A percentile compares a stretch with the other conserved stretches of the same genome.
These are phyloP conservation scores for Rhea americana DNA, from an alignment of 2,113 vertebrate genomes.

Conservation along the genomic window DNA sequence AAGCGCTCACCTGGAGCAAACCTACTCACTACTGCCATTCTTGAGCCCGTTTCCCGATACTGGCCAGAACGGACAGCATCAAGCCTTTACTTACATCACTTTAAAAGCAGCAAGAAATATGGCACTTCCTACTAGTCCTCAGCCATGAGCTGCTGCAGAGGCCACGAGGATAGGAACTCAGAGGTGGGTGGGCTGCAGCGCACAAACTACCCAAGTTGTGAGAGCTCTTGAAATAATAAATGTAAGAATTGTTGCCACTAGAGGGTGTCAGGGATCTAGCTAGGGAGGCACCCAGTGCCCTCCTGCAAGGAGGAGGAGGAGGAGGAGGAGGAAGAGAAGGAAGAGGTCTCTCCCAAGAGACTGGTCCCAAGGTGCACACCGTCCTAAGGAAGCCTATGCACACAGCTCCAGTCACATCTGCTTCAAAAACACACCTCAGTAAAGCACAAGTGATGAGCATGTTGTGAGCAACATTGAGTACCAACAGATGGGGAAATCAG, in stretches of 20 bases:
- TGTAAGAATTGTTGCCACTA: constrained; percentile 35
- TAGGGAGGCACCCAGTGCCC: not conserved
- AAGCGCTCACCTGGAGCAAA: not conserved
- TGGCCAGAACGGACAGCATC: not conserved
- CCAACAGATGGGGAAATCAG: not conserved
- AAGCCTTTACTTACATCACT: not conserved
- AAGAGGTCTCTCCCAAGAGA: not conserved
- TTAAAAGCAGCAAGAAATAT: not conserved
- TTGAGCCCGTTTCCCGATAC: not conserved
- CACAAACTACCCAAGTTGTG: not conserved
- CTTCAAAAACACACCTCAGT: not conserved
- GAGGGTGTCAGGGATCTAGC: constrained; percentile 51
- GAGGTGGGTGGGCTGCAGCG: not conserved
- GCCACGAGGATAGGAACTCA: not conserved
- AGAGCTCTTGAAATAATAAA: not conserved
- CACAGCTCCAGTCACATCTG: not conserved
- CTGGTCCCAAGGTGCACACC: not conserved
- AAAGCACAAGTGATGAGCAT: accelerated
- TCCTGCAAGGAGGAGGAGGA: not conserved
- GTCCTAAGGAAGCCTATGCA: not conserved
- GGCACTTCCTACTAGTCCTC: not conserved
- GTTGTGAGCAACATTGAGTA: not conserved
- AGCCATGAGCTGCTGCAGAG: not conserved
- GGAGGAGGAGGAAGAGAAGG: too few species aligned
- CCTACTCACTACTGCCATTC: accelerated